Conservation (phyloP, 2,888 invertebrate species). For the Neelides folsomi region DNA sequence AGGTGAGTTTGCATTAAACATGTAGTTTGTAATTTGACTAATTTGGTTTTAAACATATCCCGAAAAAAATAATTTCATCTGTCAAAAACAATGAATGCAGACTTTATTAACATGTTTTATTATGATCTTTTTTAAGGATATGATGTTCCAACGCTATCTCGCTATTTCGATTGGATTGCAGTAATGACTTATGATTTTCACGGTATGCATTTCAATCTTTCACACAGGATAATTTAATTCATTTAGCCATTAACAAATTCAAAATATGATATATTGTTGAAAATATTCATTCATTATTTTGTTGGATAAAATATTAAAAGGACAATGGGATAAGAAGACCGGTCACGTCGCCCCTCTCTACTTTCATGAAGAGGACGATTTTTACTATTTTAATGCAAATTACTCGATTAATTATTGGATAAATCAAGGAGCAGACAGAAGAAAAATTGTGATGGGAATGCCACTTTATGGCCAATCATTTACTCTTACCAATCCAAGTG, state of each 20-base stretch:
- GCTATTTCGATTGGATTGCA: slow-evolving; percentile 74
- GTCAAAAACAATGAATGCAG: background rate
- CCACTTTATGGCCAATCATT: slow-evolving; percentile 80
- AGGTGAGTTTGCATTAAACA: too few relatives aligned
- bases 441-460: slow-evolving; percentile 70
- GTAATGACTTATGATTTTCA: slow-evolving; percentile 88
- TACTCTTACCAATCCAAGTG: slow-evolving; percentile 48
- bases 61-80: too few relatives aligned
- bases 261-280: too few relatives aligned
- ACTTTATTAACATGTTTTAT: background rate
- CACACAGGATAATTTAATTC: slow-evolving; percentile 73
- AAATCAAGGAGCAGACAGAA: slow-evolving; percentile 62
- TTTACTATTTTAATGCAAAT: slow-evolving; percentile 69
- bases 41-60: too few relatives aligned
- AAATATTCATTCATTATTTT: too few relatives aligned
- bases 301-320: slow-evolving; percentile 45
- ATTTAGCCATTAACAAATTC: too few relatives aligned
- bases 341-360: slow-evolving; percentile 78
- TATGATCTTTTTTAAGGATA: slow-evolving; percentile 43
- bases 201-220: slow-evolving; percentile 8
- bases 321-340: slow-evolving; percentile 69
- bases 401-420: slow-evolving; percentile 83
- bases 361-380: slow-evolving; percentile 67
- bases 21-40: too few relatives aligned
- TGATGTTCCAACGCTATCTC: slow-evolving; percentile 60